Evolutionary conservation across 2,113 vertebrate genomes (phyloP).

Genomic region (Gallinago undulata): DNA sequence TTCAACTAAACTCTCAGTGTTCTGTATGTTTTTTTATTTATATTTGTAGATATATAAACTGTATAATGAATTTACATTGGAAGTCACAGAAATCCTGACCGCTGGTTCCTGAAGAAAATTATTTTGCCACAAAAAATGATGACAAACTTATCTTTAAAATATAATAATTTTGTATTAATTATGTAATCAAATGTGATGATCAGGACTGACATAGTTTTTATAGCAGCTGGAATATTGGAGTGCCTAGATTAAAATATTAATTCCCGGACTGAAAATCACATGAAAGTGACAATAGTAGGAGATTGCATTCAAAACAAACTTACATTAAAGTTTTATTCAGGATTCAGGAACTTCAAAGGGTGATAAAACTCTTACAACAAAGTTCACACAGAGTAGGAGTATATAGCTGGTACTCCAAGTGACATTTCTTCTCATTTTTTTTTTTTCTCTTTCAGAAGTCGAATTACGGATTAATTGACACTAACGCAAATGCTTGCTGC

Average conservation of each 20-base stretch:
- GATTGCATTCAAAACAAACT: not conserved
- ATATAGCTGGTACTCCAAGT: not conserved
- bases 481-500: slow-evolving; percentile 43
- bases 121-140: not conserved
- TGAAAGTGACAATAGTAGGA: not conserved
- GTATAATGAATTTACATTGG: not conserved
- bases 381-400: not conserved
- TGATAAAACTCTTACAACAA: not conserved
- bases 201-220: not conserved
- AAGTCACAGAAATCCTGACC: not conserved
- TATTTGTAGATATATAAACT: not conserved
- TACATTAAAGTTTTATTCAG: slow-evolving; percentile 19
- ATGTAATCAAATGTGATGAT: not conserved
- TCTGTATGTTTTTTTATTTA: not conserved
- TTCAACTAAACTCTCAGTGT: not conserved
- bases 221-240: not conserved
- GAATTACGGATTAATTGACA: slow-evolving; percentile 60
- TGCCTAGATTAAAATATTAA: not conserved
- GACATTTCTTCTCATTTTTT: not conserved
- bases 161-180: not conserved
- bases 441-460: not conserved
- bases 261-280: not conserved
- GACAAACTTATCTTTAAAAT: not conserved
- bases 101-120: not conserved
- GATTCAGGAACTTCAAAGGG: slow-evolving; percentile 23